Percentiles rank a stretch among this genome's conserved stretches.
Evolutionary conservation across 1,140 invertebrate species (phyloP).

Genomic region (Zaprionus nigranus): DNA sequence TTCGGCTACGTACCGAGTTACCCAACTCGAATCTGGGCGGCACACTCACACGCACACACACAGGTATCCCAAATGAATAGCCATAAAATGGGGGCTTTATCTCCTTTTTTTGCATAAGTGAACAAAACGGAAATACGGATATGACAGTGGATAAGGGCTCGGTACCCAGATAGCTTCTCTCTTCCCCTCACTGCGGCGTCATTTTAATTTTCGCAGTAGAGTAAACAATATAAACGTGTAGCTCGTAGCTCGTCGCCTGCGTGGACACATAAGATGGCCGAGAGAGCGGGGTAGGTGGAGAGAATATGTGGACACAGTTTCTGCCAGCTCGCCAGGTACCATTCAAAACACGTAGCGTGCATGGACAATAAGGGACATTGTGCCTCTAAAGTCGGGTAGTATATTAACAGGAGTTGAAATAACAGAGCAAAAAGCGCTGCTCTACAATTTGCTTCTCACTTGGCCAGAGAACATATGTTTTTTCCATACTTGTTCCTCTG

Average conservation of each 20-base stretch:
- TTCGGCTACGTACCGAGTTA: conserved; percentile 33
- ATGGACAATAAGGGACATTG: conserved; percentile 38
- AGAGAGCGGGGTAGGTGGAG: not conserved
- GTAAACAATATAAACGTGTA: conserved; percentile 58
- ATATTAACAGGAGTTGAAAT: conserved; percentile 21
- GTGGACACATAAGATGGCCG: not conserved
- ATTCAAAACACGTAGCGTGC: conserved; percentile 58
- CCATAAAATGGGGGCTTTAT: conserved; percentile 44
- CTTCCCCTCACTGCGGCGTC: conserved; percentile 18
- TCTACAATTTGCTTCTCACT: conserved; percentile 16
- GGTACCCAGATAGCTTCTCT: conserved; percentile 19
- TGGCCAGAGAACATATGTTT: conserved; percentile 13
- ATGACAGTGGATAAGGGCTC: conserved; percentile 41
- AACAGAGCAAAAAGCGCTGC: not conserved
- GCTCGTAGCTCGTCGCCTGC: conserved; percentile 29
- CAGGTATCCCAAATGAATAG: not conserved
- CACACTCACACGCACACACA: not conserved
- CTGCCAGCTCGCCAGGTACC: conserved; percentile 13
- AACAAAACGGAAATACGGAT: conserved; percentile 20
- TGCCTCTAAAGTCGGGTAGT: conserved; percentile 6
- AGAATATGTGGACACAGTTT: conserved; percentile 23
- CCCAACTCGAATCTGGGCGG: conserved; percentile 12
- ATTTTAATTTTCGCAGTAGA: conserved; percentile 66
- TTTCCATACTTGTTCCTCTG: conserved; percentile 11
- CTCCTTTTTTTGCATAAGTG: conserved; percentile 33